Evolutionary conservation across 2,113 vertebrate genomes (phyloP).

Genomic region (Girardinichthys multiradiatus): DNA sequence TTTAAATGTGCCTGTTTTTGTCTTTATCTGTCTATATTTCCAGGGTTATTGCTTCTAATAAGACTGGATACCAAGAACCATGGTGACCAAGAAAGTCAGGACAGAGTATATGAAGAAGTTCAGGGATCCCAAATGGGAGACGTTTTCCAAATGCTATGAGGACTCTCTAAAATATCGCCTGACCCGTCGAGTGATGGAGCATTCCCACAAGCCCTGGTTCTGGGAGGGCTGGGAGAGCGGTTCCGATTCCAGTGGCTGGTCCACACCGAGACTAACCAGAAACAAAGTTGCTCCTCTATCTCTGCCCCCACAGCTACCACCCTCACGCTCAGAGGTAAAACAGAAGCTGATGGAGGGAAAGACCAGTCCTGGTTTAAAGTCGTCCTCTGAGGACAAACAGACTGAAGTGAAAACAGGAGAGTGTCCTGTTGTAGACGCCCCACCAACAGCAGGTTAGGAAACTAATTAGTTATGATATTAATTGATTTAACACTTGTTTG

Average conservation of each 20-base stretch:
- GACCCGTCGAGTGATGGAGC: constrained; percentile 89
- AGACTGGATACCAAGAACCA: constrained; percentile 33
- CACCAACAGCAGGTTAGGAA: constrained; percentile 51
- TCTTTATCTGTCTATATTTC: neutral
- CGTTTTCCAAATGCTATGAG: constrained; percentile 89
- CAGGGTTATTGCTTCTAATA: constrained; percentile 4
- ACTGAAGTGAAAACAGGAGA: neutral
- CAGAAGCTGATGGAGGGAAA: constrained; percentile 22
- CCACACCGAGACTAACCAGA: constrained; percentile 66
- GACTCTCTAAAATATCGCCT: constrained; percentile 90
- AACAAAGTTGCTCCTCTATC: constrained; percentile 60
- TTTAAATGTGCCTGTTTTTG: neutral
- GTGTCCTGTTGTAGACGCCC: neutral
- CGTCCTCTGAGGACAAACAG: constrained; percentile 21
- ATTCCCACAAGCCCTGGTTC: constrained; percentile 90
- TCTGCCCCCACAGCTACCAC: constrained; percentile 45
- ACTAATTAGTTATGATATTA: neutral
- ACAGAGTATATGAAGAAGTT: constrained; percentile 96
- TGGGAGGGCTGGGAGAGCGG: constrained; percentile 86
- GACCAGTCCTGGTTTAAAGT: constrained; percentile 8
- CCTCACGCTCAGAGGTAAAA: constrained; percentile 18
- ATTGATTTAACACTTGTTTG: neutral
- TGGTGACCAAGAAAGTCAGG: constrained; percentile 78
- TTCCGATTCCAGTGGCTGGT: constrained; percentile 79
- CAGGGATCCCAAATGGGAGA: constrained; percentile 91